Percentiles rank a stretch among this genome's conserved stretches.
Conservation (phyloP, 1,140 invertebrate species). For the Drosophila nebulosa region DNA sequence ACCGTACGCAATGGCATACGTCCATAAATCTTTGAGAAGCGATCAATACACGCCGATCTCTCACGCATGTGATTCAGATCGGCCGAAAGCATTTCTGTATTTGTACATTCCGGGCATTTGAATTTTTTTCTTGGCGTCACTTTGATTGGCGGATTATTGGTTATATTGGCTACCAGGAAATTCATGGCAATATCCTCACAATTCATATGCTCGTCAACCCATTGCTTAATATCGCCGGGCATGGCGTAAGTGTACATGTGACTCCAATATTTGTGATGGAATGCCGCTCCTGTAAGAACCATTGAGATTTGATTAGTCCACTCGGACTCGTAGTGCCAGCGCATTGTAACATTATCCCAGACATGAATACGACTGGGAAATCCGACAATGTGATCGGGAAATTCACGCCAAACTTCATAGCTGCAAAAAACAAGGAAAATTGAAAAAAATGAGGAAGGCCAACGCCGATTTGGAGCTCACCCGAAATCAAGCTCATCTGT, state of each 20-base stretch:
- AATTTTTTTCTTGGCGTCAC: constrained; percentile 99
- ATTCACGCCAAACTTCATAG: constrained; percentile 94
- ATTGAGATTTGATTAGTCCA: constrained; percentile 97
- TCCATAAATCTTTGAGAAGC: constrained; percentile 91
- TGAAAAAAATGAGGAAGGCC: neutral
- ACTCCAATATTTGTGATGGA: constrained; percentile 96
- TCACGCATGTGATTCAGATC: constrained; percentile 96
- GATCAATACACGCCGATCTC: constrained; percentile 94
- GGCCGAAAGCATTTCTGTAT: constrained; percentile 96
- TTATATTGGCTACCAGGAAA: constrained; percentile 94
- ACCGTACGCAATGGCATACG: constrained; percentile 93
- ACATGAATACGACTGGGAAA: constrained; percentile 95
- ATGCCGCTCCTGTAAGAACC: constrained; percentile 96
- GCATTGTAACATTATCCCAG: constrained; percentile 91
- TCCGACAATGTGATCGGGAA: constrained; percentile 95
- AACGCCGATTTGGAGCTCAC: constrained; percentile 79
- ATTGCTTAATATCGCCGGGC: constrained; percentile 89
- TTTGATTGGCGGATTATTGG: constrained; percentile 96
- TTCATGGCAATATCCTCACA: constrained; percentile 98
- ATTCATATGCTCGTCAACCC: constrained; percentile 96
- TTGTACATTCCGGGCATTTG: constrained; percentile 96
- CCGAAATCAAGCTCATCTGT: constrained; percentile 96
- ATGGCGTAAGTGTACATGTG: constrained; percentile 93
- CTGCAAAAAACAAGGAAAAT: constrained; percentile 58
- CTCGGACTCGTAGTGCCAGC: constrained; percentile 96